Conservation (phyloP, 2,113 vertebrate species). For the Cebus imitator region DNA sequence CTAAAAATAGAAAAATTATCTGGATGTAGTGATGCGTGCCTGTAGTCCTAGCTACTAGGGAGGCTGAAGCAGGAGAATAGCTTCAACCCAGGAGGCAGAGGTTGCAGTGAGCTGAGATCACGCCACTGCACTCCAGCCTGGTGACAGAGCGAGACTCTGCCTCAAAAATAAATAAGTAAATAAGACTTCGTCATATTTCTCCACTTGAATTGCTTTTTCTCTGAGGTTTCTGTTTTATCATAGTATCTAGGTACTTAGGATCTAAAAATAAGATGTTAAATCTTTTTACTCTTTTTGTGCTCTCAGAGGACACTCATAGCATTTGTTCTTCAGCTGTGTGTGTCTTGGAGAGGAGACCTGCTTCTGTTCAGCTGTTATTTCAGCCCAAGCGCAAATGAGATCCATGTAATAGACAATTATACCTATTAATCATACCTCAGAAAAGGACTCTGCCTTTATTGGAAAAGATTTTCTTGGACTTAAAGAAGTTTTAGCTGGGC, state of each 20-base stretch:
- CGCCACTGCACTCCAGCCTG: too few relatives aligned
- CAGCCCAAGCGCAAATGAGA: background rate
- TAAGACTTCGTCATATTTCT: background rate
- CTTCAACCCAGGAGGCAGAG: too few relatives aligned
- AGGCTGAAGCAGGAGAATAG: too few relatives aligned
- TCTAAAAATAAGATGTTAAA: conserved; percentile 49
- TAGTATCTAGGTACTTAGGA: conserved; percentile 17
- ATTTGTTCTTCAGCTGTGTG: background rate
- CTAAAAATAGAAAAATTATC: too few relatives aligned
- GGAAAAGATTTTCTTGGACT: background rate
- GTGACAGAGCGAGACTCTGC: too few relatives aligned
- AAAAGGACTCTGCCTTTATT: background rate
- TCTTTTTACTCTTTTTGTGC: background rate
- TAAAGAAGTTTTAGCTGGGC: background rate
- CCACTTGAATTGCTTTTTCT: conserved; percentile 4
- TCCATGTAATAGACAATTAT: conserved; percentile 41
- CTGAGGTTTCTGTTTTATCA: conserved; percentile 39
- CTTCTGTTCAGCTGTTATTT: conserved; percentile 38
- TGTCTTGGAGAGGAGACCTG: background rate
- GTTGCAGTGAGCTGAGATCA: too few relatives aligned
- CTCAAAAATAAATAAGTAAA: too few relatives aligned
- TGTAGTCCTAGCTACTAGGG: too few relatives aligned
- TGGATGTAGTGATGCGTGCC: too few relatives aligned
- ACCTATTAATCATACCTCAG: background rate
- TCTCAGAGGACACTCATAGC: background rate